phyloP scores from a whole-genome alignment of 2,888 invertebrate genomes.

The Hyposoter didymator region DNA sequence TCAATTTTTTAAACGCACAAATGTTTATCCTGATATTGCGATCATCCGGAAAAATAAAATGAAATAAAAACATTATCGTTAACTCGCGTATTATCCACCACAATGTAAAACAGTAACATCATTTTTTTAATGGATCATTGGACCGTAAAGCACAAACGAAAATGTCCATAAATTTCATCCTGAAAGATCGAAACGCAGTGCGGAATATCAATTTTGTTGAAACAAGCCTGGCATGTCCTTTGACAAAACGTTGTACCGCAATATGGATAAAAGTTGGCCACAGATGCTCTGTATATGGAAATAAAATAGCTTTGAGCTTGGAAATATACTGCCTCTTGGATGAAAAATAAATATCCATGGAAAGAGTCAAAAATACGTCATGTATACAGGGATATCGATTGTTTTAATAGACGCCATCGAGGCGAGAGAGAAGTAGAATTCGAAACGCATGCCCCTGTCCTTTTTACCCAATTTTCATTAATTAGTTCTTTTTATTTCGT shows the following conservation, averaged over 20 bases:
- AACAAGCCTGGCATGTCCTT: constrained; percentile 26
- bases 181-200: not conserved
- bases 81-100: not conserved
- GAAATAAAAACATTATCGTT: not conserved
- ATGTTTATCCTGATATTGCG: not conserved
- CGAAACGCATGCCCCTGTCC: not conserved
- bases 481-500: not conserved
- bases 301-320: constrained; percentile 42
- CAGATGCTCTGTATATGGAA: constrained; percentile 12
- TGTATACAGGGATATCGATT: not conserved
- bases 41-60: not conserved
- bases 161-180: constrained; percentile 1
- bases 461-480: not conserved
- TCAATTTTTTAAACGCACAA: not conserved
- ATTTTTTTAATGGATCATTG: not conserved
- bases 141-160: not conserved
- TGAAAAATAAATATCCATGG: constrained; percentile 26
- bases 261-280: not conserved
- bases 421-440: not conserved
- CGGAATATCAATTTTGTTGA: constrained; percentile 31
- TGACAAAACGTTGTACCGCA: constrained; percentile 36
- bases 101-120: not conserved
- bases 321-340: constrained; percentile 16
- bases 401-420: not conserved
- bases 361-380: not conserved